These are phyloP conservation scores for Lysandra coridon DNA, from an alignment of 2,888 invertebrate genomes.

Conservation along the genomic window DNA sequence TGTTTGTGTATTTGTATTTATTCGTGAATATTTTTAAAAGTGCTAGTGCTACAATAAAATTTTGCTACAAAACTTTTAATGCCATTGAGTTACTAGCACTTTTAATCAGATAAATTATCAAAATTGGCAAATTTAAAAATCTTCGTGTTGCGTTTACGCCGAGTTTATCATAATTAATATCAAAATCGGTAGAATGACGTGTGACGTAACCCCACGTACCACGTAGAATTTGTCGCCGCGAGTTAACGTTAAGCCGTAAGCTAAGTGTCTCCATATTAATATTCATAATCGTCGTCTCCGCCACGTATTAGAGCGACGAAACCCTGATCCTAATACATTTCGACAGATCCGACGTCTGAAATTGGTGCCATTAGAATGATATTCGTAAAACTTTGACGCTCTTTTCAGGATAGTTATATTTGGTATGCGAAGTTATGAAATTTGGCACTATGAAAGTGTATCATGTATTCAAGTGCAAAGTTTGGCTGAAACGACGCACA, in stretches of 20 bases:
- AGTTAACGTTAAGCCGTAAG: conserved; percentile 66
- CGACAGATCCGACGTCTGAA: conserved; percentile 44
- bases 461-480: too few relatives aligned
- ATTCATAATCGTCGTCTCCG: conserved; percentile 58
- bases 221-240: conserved; percentile 61
- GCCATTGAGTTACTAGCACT: too few relatives aligned
- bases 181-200: conserved; percentile 9
- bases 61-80: too few relatives aligned
- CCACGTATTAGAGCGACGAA: conserved; percentile 47
- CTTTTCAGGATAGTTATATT: too few relatives aligned
- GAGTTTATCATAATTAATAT: conserved; percentile 12
- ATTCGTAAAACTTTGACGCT: too few relatives aligned
- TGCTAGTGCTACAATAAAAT: too few relatives aligned
- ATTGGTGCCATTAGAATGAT: background rate
- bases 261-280: conserved; percentile 71
- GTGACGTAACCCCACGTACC: conserved; percentile 10
- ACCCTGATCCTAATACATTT: conserved; percentile 53
- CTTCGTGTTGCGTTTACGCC: background rate
- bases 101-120: too few relatives aligned
- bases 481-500: too few relatives aligned
- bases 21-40: background rate
- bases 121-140: too few relatives aligned
- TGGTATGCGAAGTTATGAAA: too few relatives aligned
- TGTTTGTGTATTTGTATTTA: background rate
- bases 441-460: too few relatives aligned